These are phyloP conservation scores for Helleia helle DNA, from an alignment of 2,888 invertebrate genomes.

Conservation along the genomic window DNA sequence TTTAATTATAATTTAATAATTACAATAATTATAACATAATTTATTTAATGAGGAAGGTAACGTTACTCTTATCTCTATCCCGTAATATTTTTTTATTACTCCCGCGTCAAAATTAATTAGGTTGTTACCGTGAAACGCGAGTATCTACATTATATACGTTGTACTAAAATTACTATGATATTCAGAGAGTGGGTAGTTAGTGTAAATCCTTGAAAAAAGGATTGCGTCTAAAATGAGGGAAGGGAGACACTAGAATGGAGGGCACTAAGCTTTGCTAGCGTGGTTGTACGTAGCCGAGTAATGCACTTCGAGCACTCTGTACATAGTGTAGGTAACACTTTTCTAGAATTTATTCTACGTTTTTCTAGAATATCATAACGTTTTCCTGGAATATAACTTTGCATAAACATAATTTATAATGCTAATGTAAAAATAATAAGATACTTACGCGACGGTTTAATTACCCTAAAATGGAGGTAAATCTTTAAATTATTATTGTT, in stretches of 20 bases:
- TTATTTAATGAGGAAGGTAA: not conserved
- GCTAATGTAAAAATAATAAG: too few species aligned
- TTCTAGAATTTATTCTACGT: too few species aligned
- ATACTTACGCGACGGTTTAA: too few species aligned
- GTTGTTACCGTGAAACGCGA: not conserved
- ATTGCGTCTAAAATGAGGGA: slow-evolving; percentile 20
- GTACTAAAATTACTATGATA: slow-evolving; percentile 20
- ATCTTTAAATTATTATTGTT: too few species aligned
- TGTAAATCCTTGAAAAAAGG: slow-evolving; percentile 21
- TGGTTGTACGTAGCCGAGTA: slow-evolving; percentile 31
- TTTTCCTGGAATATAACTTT: too few species aligned
- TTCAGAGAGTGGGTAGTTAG: slow-evolving; percentile 21
- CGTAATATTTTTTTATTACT: slow-evolving; percentile 6
- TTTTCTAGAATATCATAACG: too few species aligned
- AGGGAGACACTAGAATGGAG: slow-evolving; percentile 37
- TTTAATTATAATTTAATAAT: too few species aligned
- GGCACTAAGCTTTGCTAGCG: slow-evolving; percentile 36
- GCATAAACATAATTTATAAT: too few species aligned
- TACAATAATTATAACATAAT: too few species aligned
- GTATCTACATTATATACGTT: too few species aligned
- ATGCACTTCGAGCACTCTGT: slow-evolving; percentile 21
- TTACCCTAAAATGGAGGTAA: too few species aligned
- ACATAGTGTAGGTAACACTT: too few species aligned
- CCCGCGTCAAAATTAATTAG: not conserved
- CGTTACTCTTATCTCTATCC: slow-evolving; percentile 2